Conservation (phyloP, 2,888 invertebrate species). For the Trisateles emortualis region DNA sequence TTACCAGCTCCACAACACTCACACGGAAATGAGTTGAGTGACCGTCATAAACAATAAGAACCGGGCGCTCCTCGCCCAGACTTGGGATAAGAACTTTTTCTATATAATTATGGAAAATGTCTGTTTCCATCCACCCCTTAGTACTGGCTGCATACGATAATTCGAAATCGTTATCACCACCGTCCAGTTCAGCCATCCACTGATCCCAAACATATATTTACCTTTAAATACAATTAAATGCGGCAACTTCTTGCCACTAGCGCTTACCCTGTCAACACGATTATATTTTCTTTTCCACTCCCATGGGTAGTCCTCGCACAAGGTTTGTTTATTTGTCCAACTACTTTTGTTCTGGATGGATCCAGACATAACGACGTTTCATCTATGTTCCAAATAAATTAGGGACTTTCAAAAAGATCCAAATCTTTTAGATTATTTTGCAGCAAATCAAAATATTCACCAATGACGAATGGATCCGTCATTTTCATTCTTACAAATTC, state of each 20-base stretch:
- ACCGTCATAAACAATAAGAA: background rate
- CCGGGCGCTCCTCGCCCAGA: constrained; percentile 48
- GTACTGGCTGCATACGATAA: constrained; percentile 53
- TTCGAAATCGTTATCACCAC: constrained; percentile 41
- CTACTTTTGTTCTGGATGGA: constrained; percentile 45
- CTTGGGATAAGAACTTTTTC: constrained; percentile 47
- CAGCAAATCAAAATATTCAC: constrained; percentile 16
- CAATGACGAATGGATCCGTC: constrained; percentile 13
- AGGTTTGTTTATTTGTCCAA: constrained; percentile 24
- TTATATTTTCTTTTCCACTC: constrained; percentile 24
- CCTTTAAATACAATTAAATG: no score
- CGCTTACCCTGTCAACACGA: constrained; percentile 32
- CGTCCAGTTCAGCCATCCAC: constrained; percentile 38
- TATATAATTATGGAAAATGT: constrained; percentile 55
- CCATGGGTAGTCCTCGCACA: constrained; percentile 33
- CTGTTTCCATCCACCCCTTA: constrained; percentile 56
- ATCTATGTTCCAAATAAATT: constrained; percentile 41
- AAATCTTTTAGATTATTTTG: constrained; percentile 8
- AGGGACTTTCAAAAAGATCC: constrained; percentile 11
- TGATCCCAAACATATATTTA: constrained; percentile 41
- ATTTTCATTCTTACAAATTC: constrained; percentile 8
- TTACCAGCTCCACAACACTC: constrained; percentile 5
- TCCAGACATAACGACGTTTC: constrained; percentile 39
- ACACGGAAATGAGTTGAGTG: constrained; percentile 6
- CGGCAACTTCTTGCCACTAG: constrained; percentile 33